Evolutionary conservation across 2,888 invertebrate species (phyloP).

Genomic region (Scaptomyza polygonia): DNA sequence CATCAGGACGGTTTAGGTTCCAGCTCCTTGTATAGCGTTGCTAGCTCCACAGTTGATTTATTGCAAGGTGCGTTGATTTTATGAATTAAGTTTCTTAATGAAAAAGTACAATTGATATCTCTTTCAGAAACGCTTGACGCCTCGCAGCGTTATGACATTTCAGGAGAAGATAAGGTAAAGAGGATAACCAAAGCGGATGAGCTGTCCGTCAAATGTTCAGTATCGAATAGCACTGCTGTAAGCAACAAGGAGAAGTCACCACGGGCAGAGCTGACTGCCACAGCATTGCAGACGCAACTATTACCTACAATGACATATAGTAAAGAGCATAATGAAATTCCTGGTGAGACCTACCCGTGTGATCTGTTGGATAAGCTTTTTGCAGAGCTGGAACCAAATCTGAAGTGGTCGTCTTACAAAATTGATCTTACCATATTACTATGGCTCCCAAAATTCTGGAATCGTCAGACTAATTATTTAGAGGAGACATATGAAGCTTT

Average conservation of each 20-base stretch:
- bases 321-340: not conserved
- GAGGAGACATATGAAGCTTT: not conserved
- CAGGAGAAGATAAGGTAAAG: not conserved
- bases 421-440: not conserved
- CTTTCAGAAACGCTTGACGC: not conserved
- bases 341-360: no score
- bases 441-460: not conserved
- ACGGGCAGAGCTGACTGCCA: not conserved
- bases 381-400: not conserved
- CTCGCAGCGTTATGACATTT: no score
- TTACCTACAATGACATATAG: not conserved
- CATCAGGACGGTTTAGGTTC: not conserved
- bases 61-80: no score
- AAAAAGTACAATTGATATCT: no score
- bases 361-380: not conserved
- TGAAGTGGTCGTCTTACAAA: constrained; percentile 5
- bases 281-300: not conserved
- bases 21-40: not conserved
- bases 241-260: not conserved
- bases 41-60: not conserved
- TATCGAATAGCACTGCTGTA: not conserved
- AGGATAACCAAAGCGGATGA: constrained; percentile 1
- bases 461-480: not conserved
- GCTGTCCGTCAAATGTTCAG: not conserved
- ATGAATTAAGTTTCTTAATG: no score